Evolutionary conservation across 1,140 invertebrate species (phyloP), one percentile per base, ranked within the genome.

Genomic region (Ditylenchus dipsaci): DNA sequence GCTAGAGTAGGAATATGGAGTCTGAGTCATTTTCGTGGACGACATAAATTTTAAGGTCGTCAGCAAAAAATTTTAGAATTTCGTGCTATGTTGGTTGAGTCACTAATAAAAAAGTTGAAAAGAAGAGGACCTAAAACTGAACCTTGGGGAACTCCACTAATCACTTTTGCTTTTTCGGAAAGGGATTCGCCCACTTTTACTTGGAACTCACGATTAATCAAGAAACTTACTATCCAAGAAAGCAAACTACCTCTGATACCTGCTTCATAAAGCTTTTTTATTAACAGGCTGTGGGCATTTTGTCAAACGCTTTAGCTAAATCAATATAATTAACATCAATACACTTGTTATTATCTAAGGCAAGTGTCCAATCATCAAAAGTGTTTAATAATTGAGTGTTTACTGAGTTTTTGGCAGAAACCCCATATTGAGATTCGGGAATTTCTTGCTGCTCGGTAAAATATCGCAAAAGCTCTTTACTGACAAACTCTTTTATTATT

Each of bases 241-340:
- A 61, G 59, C 11, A 61, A 5, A 19, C 29, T 19, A 1, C 59
- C 59, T 8, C 1, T 23, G 13, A 61, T 61, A 1, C 59, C 59
- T 23, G 29, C 42, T 23, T 7, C 1, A 1, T 61, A n/a, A 23
- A 61, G n/a, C 29, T 61, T 61, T 33, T 61, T 21, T 61, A 61
- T 23, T 19, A 61, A 27, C 1, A 1, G n/a, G 1, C 19, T 23
- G 42, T 61, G 19, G 59, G 59, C 1, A 61, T 27, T 61, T 19
- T 61, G 29, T 61, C 59, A 61, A 61, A 61, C 7, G 59, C 59
- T 29, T 61, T 61, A 19, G 29, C n/a, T 1, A 61, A 61, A 19
- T 61, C 59, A 7, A 61, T 19, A 13, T 23, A 61, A 7, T 23
- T 7, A 3, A 5, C 3, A 29, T 61, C 59, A 7, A 61, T 29